A percentile compares a stretch with the other conserved stretches of the same genome.
Evolutionary conservation across 2,113 vertebrate species (phyloP).

Genomic region (Eudyptes chrysolophus): DNA sequence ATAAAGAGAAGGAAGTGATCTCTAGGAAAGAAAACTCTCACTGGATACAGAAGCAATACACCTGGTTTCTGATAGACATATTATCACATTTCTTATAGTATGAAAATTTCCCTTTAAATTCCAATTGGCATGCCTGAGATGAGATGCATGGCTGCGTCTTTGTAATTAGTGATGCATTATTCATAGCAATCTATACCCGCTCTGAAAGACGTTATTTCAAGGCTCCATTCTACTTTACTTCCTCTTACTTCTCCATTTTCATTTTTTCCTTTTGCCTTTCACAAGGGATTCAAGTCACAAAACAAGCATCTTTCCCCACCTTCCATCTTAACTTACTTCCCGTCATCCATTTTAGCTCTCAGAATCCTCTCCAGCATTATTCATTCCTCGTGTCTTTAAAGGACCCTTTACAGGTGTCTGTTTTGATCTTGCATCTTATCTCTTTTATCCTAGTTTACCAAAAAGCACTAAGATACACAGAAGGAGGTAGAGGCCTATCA

Average conservation of each 20-base stretch:
- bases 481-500: background rate
- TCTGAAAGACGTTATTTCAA: background rate
- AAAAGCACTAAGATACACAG: background rate
- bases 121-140: background rate
- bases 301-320: background rate
- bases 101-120: constrained; percentile 30
- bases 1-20: background rate
- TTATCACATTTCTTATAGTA: background rate
- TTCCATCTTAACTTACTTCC: background rate
- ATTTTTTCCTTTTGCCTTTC: background rate
- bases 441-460: background rate
- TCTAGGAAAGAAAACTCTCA: background rate
- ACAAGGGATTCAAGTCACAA: background rate
- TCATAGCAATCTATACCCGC: background rate
- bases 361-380: background rate
- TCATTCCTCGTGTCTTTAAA: background rate
- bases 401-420: background rate
- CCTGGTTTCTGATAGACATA: background rate
- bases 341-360: background rate
- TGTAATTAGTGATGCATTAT: constrained; percentile 37
- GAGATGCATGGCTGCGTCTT: background rate
- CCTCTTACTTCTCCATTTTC: background rate
- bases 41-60: background rate
- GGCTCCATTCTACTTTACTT: background rate
- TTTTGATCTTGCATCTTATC: background rate